Evolutionary conservation across 92 coral and sea anemone species (phyloP), one percentile per base, ranked within the genome.

Genomic region (Actinernus sp.): DNA sequence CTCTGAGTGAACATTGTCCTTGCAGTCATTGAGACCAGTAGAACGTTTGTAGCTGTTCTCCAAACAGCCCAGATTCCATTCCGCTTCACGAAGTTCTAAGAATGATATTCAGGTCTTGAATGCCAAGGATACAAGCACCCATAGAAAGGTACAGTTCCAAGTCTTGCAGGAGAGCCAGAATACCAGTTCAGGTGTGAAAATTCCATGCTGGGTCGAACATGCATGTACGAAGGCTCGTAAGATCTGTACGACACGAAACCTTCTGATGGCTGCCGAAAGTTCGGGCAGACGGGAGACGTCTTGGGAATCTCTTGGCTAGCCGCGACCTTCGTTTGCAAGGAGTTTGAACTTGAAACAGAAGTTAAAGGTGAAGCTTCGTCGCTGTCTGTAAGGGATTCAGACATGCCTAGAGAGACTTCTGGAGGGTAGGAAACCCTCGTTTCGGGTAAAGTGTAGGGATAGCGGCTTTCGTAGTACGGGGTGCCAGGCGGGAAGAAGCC

Each of bases 81-180:
- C 7, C 41, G 41, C 14, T 14, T 36, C 14, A 14, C n/a, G 41
- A 7, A 7, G 14, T 14, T 7, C 36, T 34, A 61, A 44, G 68
- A 23, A 29, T 57, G 78, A 24, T 70, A 70, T 12, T 70, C 78
- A 0, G 65, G 78, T 45, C 78, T 12, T 9, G 78, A 70, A 70
- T 85, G 86, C 91, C 91, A 85, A 2, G 97, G 97, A 33, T 81
- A 72, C 39, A 90, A 67, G 31, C 91, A 82, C 31, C 92, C 76
- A 49, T 87, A 90, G 59, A 78, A 86, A 10, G 96, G 88, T 19
- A 88, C 73, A 2, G 91, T 57, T 1, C 85, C 82, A 21, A 81
- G 37, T 36, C 91, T 58, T 26, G 80, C 51, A 12, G 81, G 75
- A 1, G 86, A 32, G 8, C 89, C 16, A 8, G 92, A 47, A 1